Evolutionary conservation across 2,113 vertebrate species (phyloP).

Genomic region (Nyctereutes procyonoides): DNA sequence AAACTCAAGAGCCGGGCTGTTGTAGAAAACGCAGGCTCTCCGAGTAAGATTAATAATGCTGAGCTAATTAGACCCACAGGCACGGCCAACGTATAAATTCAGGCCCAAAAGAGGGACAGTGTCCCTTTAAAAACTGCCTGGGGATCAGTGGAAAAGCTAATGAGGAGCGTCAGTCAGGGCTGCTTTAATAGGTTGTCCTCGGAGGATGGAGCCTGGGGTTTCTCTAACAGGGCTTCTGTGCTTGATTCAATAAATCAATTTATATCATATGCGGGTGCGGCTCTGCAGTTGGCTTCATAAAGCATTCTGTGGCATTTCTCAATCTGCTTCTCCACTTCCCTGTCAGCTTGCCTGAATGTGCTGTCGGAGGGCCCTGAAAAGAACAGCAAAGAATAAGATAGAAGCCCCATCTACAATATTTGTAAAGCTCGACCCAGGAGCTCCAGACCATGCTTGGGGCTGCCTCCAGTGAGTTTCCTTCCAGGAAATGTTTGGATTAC

Average conservation of each 20-base stretch:
- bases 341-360: constrained; percentile 67
- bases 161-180: constrained; percentile 86
- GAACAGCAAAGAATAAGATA: constrained; percentile 69
- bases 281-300: constrained; percentile 76
- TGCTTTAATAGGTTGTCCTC: constrained; percentile 87
- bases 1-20: constrained; percentile 85
- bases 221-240: constrained; percentile 83
- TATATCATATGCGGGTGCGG: constrained; percentile 81
- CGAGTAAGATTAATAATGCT: constrained; percentile 84
- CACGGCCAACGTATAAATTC: constrained; percentile 84
- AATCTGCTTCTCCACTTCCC: constrained; percentile 76
- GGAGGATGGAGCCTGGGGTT: constrained; percentile 85
- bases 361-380: constrained; percentile 72
- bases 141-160: constrained; percentile 86
- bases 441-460: constrained; percentile 61
- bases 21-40: constrained; percentile 83
- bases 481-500: constrained; percentile 66
- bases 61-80: constrained; percentile 86
- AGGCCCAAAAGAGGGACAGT: constrained; percentile 83
- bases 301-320: constrained; percentile 82
- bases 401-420: not conserved
- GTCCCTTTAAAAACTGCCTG: constrained; percentile 88
- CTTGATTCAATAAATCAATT: constrained; percentile 89
- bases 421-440: constrained; percentile 53
- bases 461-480: constrained; percentile 62